A percentile compares a stretch with the other conserved stretches of the same genome.
These are phyloP conservation scores for Heptranchias perlo DNA, from an alignment of 2,113 vertebrate genomes.

Conservation along the genomic window DNA sequence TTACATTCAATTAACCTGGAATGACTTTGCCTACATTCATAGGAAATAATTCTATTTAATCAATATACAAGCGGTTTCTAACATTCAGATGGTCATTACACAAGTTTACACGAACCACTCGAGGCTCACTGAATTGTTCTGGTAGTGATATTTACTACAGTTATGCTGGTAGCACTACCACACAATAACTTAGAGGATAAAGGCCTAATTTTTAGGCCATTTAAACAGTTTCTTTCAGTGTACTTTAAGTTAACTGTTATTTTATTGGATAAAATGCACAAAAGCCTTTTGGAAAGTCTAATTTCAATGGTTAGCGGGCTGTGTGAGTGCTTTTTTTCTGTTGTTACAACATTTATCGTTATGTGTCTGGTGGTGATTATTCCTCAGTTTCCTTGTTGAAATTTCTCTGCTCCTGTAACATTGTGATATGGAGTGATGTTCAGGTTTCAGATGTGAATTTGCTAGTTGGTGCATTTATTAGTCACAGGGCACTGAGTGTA, in stretches of 20 bases:
- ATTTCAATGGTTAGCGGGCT: background rate
- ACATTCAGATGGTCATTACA: background rate
- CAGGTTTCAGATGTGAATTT: background rate
- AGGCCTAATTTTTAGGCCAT: background rate
- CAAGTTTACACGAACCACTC: background rate
- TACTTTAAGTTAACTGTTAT: background rate
- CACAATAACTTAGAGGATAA: background rate
- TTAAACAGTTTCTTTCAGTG: background rate
- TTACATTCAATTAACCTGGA: background rate
- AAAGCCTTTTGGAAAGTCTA: background rate
- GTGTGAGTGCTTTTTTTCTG: background rate
- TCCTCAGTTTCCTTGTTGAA: background rate
- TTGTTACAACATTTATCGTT: background rate
- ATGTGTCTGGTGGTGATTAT: background rate
- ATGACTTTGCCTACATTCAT: background rate
- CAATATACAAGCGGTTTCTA: background rate
- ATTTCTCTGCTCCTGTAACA: background rate
- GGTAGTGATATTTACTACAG: background rate
- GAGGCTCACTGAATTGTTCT: background rate
- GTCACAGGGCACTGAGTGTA: background rate
- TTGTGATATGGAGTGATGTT: background rate
- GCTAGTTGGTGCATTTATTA: background rate
- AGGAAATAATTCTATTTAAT: background rate
- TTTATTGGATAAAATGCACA: background rate
- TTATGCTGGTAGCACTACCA: background rate